phyloP scores from a whole-genome alignment of 2,888 invertebrate genomes.

The Tillus elongatus region DNA sequence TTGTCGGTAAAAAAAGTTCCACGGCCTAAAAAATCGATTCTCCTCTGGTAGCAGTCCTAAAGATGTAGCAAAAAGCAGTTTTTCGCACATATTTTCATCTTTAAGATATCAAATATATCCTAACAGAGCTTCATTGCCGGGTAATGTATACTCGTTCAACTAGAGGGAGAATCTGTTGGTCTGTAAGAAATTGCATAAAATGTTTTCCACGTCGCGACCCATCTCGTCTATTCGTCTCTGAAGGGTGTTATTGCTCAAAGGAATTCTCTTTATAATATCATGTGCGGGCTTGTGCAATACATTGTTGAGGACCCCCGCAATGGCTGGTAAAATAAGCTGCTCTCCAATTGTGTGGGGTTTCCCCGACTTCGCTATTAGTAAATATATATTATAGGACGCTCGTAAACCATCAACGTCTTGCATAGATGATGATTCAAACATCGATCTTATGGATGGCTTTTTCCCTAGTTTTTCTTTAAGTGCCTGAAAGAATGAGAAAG shows the following conservation, averaged over 20 bases:
- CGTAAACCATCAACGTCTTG: slow-evolving; percentile 20
- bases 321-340: slow-evolving; percentile 29
- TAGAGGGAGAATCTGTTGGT: slow-evolving; percentile 33
- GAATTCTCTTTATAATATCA: slow-evolving; percentile 27
- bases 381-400: slow-evolving; percentile 22
- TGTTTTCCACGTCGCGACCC: slow-evolving; percentile 30
- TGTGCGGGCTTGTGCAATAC: slow-evolving; percentile 30
- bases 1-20: slow-evolving; percentile 16
- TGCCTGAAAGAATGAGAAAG: too few relatives aligned
- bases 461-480: too few relatives aligned
- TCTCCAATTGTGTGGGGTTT: slow-evolving; percentile 26
- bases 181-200: slow-evolving; percentile 29
- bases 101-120: slow-evolving; percentile 41
- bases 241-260: slow-evolving; percentile 21
- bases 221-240: slow-evolving; percentile 22
- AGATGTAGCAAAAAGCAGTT: slow-evolving; percentile 31
- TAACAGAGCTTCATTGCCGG: slow-evolving; percentile 31
- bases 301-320: slow-evolving; percentile 27
- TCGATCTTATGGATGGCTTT: too few relatives aligned
- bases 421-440: too few relatives aligned
- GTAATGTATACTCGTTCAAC: slow-evolving; percentile 35
- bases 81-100: slow-evolving; percentile 32
- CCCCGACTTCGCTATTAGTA: slow-evolving; percentile 22
- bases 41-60: slow-evolving; percentile 34
- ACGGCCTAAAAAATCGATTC: slow-evolving; percentile 28